These are phyloP conservation scores for Drosophila yakuba DNA, from an alignment of 1,140 invertebrate genomes.

Conservation along the genomic window DNA sequence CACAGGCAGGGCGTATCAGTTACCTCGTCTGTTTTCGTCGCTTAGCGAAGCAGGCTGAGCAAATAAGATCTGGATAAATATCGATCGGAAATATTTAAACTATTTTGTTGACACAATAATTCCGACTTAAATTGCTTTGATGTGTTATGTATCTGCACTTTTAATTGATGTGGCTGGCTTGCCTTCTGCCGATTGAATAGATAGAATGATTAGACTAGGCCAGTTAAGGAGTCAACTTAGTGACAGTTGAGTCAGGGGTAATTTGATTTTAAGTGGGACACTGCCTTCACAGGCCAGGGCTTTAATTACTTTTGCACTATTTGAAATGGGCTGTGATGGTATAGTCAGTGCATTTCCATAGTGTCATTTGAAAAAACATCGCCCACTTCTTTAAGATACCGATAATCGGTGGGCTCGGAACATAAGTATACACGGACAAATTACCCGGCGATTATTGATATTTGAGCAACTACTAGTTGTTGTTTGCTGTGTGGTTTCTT, in stretches of 20 bases:
- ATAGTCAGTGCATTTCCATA: constrained; percentile 9
- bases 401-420: constrained; percentile 35
- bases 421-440: constrained; percentile 68
- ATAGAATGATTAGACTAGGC: constrained; percentile 28
- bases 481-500: constrained; percentile 24
- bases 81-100: constrained; percentile 46
- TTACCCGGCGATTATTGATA: constrained; percentile 76
- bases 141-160: constrained; percentile 22
- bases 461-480: constrained; percentile 47
- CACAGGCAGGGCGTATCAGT: constrained; percentile 27
- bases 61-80: constrained; percentile 54
- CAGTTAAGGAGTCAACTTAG: neutral
- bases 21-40: constrained; percentile 45
- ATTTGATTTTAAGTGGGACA: neutral
- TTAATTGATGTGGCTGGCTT: constrained; percentile 38
- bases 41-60: constrained; percentile 56
- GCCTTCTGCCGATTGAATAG: constrained; percentile 49
- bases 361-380: constrained; percentile 3
- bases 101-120: constrained; percentile 63
- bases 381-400: constrained; percentile 1
- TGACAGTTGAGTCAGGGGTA: constrained; percentile 24
- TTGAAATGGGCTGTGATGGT: no score
- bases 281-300: no score
- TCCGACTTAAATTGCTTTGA: constrained; percentile 11
- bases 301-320: no score